Percentiles rank a stretch among this genome's conserved stretches.
Evolutionary conservation across 2,113 vertebrate species (phyloP).

Genomic region (Myxocyprinus asiaticus): DNA sequence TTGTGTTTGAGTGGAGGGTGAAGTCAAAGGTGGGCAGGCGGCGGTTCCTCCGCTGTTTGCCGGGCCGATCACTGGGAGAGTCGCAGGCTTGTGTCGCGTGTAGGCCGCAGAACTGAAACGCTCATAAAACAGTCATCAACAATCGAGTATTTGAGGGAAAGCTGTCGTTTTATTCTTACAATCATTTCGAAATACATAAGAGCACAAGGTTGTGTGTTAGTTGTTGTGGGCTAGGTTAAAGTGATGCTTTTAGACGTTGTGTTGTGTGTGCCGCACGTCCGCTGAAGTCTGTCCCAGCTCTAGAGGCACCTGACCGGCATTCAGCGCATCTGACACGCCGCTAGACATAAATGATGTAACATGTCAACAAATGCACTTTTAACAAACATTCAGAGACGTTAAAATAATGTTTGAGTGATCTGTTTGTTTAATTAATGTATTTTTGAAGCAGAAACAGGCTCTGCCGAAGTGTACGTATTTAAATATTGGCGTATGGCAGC

Average conservation of each 20-base stretch:
- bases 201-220: background rate
- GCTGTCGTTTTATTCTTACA: background rate
- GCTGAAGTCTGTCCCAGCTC: conserved; percentile 50
- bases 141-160: background rate
- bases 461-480: background rate
- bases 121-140: background rate
- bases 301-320: conserved; percentile 53
- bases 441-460: background rate
- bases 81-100: conserved; percentile 56
- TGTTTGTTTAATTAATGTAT: background rate
- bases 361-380: background rate
- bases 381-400: background rate
- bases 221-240: background rate
- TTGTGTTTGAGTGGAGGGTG: conserved; percentile 22
- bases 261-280: conserved; percentile 59
- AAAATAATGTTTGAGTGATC: background rate
- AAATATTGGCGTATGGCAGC: background rate
- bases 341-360: background rate
- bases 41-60: conserved; percentile 31
- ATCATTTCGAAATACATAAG: conserved; percentile 44
- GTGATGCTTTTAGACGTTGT: conserved; percentile 25
- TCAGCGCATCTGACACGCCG: conserved; percentile 10
- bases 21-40: conserved; percentile 39
- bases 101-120: conserved; percentile 52
- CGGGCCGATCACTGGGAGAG: conserved; percentile 50